A percentile compares a stretch with the other conserved stretches of the same genome.
Evolutionary conservation across 30 jellyfish, hydroid and myxozoan species (phyloP).

Genomic region (Pelagia noctiluca): DNA sequence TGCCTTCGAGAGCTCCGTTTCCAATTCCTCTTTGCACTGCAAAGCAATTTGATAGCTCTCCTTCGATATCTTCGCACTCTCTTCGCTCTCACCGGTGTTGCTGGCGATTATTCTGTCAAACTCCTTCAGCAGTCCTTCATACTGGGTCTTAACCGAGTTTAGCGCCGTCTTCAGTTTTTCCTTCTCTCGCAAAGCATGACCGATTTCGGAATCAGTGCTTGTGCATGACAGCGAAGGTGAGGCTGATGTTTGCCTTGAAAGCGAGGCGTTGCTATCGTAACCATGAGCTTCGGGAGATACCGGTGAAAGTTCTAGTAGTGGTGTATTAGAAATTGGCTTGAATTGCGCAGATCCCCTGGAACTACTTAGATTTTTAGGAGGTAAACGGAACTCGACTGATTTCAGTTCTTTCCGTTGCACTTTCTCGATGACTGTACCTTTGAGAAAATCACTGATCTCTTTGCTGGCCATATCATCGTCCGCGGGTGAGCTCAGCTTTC

Average conservation of each 20-base stretch:
- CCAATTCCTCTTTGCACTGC: constrained; percentile 81
- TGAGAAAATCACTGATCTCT: not conserved
- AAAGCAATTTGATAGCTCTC: constrained; percentile 63
- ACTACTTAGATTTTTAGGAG: not conserved
- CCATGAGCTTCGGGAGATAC: not conserved
- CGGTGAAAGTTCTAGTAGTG: not conserved
- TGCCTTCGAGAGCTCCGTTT: constrained; percentile 78
- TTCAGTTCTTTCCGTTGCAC: not conserved
- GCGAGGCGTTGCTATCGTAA: too few species aligned
- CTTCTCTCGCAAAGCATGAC: constrained; percentile 59
- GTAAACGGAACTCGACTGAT: too few species aligned
- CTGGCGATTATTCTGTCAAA: constrained; percentile 63
- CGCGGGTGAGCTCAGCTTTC: not conserved
- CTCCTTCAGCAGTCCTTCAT: constrained; percentile 69
- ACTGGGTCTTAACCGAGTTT: constrained; percentile 56
- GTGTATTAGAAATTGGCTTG: not conserved
- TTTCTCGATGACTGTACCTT: too few species aligned
- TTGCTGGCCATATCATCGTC: not conserved
- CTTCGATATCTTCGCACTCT: constrained; percentile 49
- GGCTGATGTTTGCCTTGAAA: constrained; percentile 9
- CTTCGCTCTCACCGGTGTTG: constrained; percentile 48
- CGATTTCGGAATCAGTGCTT: constrained; percentile 67
- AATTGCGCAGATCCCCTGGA: not conserved
- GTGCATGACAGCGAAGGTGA: constrained; percentile 60
- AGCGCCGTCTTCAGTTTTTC: constrained; percentile 67